Evolutionary conservation across 2,888 invertebrate genomes (phyloP).

Genomic region (Myopa tessellatipennis): DNA sequence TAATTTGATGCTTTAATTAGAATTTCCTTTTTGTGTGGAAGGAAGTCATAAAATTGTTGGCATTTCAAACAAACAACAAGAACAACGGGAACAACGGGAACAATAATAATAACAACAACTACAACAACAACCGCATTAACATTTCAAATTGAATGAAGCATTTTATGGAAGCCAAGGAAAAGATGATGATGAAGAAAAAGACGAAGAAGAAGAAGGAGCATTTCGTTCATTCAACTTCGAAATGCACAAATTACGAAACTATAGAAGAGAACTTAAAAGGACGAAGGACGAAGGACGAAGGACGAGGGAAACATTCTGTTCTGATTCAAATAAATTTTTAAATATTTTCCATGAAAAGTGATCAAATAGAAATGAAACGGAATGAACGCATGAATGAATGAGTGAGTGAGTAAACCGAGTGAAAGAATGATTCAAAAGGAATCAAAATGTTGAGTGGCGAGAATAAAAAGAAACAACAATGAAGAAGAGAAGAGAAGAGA

Average conservation of each 20-base stretch:
- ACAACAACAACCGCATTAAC: background rate
- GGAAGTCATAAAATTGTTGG: background rate
- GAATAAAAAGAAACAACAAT: no score
- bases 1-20: no score
- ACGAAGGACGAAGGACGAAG: background rate
- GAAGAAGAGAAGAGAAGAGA: no score
- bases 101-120: constrained; percentile 3
- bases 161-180: constrained; percentile 24
- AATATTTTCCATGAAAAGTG: background rate
- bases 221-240: constrained; percentile 16
- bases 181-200: no score
- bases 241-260: constrained; percentile 4
- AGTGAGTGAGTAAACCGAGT: no score
- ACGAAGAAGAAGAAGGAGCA: no score
- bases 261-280: background rate
- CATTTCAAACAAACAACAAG: background rate
- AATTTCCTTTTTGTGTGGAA: background rate
- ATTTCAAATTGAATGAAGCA: constrained; percentile 31
- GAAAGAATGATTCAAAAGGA: no score
- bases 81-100: constrained; percentile 1
- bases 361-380: background rate
- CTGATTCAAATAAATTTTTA: background rate
- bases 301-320: background rate
- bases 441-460: no score
- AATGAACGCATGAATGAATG: background rate